Evolutionary conservation across 2,888 invertebrate genomes (phyloP), one percentile per base, ranked within the genome.

Genomic region (Ceratothoa steindachneri): DNA sequence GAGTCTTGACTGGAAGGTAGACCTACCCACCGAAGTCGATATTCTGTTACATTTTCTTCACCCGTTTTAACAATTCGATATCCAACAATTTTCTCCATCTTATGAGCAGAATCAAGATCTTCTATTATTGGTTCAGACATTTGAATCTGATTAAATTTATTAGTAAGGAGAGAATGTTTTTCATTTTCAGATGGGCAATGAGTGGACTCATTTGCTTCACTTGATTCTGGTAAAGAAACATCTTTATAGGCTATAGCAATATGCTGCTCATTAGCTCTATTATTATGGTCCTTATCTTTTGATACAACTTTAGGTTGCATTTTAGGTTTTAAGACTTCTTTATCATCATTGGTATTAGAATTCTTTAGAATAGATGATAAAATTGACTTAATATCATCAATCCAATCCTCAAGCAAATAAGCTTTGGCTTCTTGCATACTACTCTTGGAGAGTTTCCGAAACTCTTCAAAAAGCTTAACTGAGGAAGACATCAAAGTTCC

Each of bases 401-500:
- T 52, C 78, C 78, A 78, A 67, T 78, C 78, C 19, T 78, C 78
- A 27, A 75, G 69, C 9, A 78, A 52, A 67, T 78, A 78, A 53
- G 73, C 67, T 15, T 72, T 31, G 24, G 78, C 78, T 67, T 76
- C 78, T 30, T 73, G 73, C 30, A 68, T 67, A 64, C 67, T 76
- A 12, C 51, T 60, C 19, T 12, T 60, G 7, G 68, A 52, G 52
- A 71, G 70, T 30, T 71, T 51, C 7, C 67, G 71, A 52, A 73
- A 78, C 30, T 78, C 78, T 29, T 78, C 78, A 55, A 68, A 71
- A 19, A 78, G 69, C 24, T 64, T 78, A 15, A 78, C 78, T 22
- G 78, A 78, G n/a, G 78, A 78, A 5, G 78, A 75, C 78, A 78
- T 78, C 15, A 78, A 72, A 30, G 74, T 76, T 0, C 78, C 78